phyloP scores from a whole-genome alignment of 64 coral and sea anemone genomes.

The Actinia equina region DNA sequence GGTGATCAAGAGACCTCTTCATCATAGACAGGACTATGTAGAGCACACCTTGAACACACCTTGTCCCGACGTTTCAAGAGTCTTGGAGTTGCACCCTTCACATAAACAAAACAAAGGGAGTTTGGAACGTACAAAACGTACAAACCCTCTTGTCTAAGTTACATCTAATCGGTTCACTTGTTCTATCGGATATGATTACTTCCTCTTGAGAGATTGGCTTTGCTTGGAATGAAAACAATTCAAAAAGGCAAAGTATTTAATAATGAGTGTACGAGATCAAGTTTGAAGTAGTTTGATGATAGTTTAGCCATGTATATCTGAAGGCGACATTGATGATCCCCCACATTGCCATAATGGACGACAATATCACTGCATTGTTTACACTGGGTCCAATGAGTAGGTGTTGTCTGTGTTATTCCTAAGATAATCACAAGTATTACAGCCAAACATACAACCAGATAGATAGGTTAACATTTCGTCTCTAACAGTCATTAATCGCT shows the following conservation, averaged over 20 bases:
- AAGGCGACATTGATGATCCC: background rate
- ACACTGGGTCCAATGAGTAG: background rate
- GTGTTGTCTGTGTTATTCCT: background rate
- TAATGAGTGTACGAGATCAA: background rate
- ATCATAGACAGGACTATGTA: background rate
- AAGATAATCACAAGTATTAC: background rate
- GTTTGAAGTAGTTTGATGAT: background rate
- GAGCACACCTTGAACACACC: background rate
- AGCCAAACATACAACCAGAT: background rate
- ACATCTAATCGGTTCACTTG: background rate
- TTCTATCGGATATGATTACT: background rate
- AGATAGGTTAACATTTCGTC: background rate
- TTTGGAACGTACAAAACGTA: background rate
- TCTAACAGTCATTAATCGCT: background rate
- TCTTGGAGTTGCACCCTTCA: background rate
- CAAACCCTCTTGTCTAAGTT: background rate
- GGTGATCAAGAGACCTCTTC: background rate
- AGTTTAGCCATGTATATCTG: background rate
- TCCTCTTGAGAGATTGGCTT: constrained; percentile 1
- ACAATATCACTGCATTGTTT: background rate
- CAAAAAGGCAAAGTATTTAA: background rate
- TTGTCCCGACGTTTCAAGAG: background rate
- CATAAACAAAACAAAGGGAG: constrained; percentile 2
- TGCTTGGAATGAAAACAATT: constrained; percentile 9
- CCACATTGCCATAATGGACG: background rate